Percentiles rank a stretch among this genome's conserved stretches.
These are phyloP conservation scores for Carcinoscorpius rotundicauda DNA, from an alignment of 1,140 invertebrate genomes.

Conservation along the genomic window DNA sequence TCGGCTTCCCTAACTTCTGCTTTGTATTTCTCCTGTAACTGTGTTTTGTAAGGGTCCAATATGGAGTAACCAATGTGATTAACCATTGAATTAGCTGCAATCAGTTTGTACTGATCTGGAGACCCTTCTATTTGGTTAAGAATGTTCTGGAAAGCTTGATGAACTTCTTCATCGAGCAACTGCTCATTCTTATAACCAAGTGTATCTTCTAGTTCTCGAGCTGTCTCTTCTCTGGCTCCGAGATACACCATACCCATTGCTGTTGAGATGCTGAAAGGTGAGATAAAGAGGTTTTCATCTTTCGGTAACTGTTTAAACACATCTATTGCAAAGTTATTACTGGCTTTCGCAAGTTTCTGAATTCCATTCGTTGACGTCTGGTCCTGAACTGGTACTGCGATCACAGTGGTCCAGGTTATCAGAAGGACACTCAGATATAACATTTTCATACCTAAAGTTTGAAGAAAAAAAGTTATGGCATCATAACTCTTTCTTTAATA, in stretches of 20 bases:
- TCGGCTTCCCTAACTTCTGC: slow-evolving; percentile 8
- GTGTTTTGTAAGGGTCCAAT: not conserved
- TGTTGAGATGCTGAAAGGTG: slow-evolving; percentile 20
- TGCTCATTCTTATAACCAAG: slow-evolving; percentile 26
- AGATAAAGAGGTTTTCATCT: slow-evolving; percentile 17
- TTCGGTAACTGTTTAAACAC: slow-evolving; percentile 4
- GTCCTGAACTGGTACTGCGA: too few species aligned
- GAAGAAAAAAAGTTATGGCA: too few species aligned
- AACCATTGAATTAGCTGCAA: slow-evolving; percentile 6
- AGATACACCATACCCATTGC: slow-evolving; percentile 18
- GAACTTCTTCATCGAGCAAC: slow-evolving; percentile 1
- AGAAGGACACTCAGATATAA: too few species aligned
- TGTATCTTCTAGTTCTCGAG: slow-evolving; percentile 10
- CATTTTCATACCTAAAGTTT: too few species aligned
- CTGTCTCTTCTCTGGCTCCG: slow-evolving; percentile 17
- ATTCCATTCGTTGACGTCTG: too few species aligned
- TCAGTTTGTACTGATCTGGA: slow-evolving; percentile 5
- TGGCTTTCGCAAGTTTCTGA: too few species aligned
- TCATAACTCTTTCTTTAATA: too few species aligned
- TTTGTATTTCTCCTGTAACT: slow-evolving; percentile 2
- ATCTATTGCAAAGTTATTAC: too few species aligned
- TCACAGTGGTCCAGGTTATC: too few species aligned
- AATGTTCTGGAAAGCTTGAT: not conserved
- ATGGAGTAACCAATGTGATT: slow-evolving; percentile 1
- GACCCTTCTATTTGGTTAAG: not conserved